A percentile compares a stretch with the other conserved stretches of the same genome.
These are phyloP conservation scores for Dryas iulia DNA, from an alignment of 1,140 invertebrate species.

Conservation along the genomic window DNA sequence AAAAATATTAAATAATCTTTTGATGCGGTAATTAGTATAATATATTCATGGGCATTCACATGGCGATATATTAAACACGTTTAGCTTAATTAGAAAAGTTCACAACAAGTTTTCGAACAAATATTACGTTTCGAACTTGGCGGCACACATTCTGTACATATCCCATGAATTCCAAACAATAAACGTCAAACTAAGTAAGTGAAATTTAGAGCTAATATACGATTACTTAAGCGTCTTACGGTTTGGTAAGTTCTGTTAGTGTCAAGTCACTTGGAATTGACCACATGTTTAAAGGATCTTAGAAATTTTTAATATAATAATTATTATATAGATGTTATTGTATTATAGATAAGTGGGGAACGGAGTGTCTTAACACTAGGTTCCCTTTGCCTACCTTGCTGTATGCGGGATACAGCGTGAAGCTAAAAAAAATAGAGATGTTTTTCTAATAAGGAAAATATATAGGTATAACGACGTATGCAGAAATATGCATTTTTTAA, in stretches of 20 bases:
- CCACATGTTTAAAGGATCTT: too few species aligned
- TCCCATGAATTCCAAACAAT: slow-evolving; percentile 6
- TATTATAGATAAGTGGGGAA: too few species aligned
- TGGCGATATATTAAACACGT: neutral
- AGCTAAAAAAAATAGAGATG: too few species aligned
- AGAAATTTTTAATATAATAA: too few species aligned
- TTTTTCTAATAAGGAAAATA: too few species aligned
- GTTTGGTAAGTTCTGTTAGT: neutral
- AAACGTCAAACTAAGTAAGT: slow-evolving; percentile 15
- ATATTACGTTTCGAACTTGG: neutral
- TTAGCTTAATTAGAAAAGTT: neutral
- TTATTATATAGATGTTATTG: too few species aligned
- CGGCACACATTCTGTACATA: neutral
- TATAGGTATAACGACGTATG: too few species aligned
- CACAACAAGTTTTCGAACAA: neutral
- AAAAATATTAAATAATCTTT: neutral
- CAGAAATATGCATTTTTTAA: too few species aligned
- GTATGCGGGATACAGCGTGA: too few species aligned
- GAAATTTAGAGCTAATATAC: slow-evolving; percentile 10
- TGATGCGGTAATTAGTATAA: neutral
- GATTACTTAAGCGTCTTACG: neutral
- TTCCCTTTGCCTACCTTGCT: too few species aligned
- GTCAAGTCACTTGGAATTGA: neutral
- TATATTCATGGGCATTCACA: neutral
- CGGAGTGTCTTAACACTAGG: too few species aligned